Conservation (phyloP, 2,113 vertebrate genomes). For the Odocoileus virginianus region DNA sequence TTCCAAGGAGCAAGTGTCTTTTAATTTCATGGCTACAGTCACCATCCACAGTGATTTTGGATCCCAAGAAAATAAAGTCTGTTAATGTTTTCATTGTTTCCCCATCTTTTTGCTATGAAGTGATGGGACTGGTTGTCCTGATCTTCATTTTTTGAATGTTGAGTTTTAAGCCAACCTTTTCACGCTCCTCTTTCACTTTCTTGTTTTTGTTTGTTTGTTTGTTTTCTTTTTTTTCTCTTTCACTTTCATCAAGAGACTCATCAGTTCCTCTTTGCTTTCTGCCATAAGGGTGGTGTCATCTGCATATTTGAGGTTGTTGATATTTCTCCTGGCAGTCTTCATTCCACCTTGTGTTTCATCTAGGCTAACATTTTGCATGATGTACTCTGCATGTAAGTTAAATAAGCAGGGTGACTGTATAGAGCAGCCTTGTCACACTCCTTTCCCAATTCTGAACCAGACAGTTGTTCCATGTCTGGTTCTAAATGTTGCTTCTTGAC, state of each 20-base stretch:
- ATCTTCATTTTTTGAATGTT: not conserved
- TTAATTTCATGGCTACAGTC: not conserved
- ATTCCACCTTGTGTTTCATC: not conserved
- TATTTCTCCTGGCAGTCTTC: not conserved
- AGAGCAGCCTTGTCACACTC: not conserved
- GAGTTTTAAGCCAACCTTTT: not conserved
- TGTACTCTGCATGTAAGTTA: not conserved
- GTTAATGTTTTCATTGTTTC: not conserved
- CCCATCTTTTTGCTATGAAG: not conserved
- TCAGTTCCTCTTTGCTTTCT: not conserved
- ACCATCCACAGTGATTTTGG: not conserved
- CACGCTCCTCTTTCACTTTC: not conserved
- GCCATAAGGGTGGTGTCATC: not conserved
- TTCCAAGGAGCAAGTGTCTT: not conserved
- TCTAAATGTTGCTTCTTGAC: not conserved
- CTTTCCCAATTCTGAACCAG: not conserved
- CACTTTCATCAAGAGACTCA: not conserved
- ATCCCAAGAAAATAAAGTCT: not conserved
- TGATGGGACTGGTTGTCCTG: not conserved
- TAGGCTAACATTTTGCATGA: not conserved
- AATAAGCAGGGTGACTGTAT: not conserved
- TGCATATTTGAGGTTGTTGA: not conserved
- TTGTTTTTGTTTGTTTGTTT: no score
- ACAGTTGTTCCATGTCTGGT: not conserved
- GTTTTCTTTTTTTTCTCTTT: not conserved